Conservation (phyloP, 92 coral and sea anemone genomes). For the Umimayanthus kanabou region DNA sequence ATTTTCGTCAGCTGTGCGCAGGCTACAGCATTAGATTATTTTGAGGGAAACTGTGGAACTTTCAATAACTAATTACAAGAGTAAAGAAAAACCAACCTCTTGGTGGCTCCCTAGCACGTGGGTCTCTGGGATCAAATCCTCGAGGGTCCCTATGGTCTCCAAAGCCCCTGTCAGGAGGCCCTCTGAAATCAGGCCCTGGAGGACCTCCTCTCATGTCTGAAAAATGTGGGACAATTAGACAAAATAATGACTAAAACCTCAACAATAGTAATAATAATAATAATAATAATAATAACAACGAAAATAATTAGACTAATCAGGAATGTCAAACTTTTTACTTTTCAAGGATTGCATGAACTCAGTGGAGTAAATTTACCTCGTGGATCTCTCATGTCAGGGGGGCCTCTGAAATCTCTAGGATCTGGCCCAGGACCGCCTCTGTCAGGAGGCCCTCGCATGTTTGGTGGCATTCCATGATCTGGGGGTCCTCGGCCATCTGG, state of each 20-base stretch:
- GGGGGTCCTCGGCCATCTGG: constrained; percentile 64
- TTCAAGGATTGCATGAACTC: background rate
- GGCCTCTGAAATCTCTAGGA: constrained; percentile 85
- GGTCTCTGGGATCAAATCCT: constrained; percentile 88
- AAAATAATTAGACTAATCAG: too few relatives aligned
- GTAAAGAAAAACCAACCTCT: constrained; percentile 49
- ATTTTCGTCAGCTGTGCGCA: too few relatives aligned
- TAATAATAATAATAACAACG: too few relatives aligned
- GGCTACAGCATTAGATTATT: background rate
- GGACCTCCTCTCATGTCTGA: constrained; percentile 53
- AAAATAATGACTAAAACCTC: background rate
- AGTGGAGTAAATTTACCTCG: constrained; percentile 11
- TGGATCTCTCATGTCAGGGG: constrained; percentile 82
- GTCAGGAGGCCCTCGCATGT: constrained; percentile 85
- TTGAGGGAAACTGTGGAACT: background rate
- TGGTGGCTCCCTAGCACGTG: constrained; percentile 71
- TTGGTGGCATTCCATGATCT: constrained; percentile 80
- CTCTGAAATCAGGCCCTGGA: constrained; percentile 90
- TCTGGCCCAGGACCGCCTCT: constrained; percentile 69
- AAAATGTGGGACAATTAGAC: background rate
- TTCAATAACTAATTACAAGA: background rate
- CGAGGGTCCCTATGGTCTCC: constrained; percentile 83
- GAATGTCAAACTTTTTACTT: too few relatives aligned
- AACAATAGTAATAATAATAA: background rate
- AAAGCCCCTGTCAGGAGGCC: constrained; percentile 87